Conservation (phyloP, 1,140 invertebrate genomes). For the Eupeodes corollae region DNA sequence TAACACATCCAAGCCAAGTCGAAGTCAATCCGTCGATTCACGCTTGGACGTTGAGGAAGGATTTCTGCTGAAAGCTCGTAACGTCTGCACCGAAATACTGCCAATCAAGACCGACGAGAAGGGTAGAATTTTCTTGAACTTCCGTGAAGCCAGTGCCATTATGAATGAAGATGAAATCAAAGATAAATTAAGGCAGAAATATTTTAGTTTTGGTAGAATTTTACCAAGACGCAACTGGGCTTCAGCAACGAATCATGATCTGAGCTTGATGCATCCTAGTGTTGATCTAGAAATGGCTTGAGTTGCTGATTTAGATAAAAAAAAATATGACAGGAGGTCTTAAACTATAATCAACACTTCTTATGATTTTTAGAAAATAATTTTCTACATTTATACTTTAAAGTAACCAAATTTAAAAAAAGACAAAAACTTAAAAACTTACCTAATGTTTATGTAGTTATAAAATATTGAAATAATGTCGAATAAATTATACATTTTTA, state of each 20-base stretch:
- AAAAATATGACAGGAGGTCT: too few species aligned
- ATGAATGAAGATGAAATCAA: slow-evolving; percentile 37
- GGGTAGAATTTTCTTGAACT: slow-evolving; percentile 32
- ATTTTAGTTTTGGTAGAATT: slow-evolving; percentile 32
- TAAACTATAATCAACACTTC: too few species aligned
- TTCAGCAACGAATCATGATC: slow-evolving; percentile 27
- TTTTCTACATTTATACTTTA: too few species aligned
- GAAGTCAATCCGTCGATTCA: slow-evolving; percentile 31
- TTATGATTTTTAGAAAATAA: too few species aligned
- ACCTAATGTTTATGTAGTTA: too few species aligned
- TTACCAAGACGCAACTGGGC: slow-evolving; percentile 31
- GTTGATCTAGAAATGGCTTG: too few species aligned
- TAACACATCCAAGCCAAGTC: slow-evolving; percentile 21
- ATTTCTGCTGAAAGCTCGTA: slow-evolving; percentile 30
- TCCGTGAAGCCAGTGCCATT: slow-evolving; percentile 31
- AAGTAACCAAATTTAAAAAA: too few species aligned
- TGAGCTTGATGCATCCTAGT: slow-evolving; percentile 2
- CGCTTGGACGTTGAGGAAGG: slow-evolving; percentile 24
- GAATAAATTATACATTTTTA: too few species aligned
- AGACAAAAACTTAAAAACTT: too few species aligned
- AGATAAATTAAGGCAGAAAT: slow-evolving; percentile 31
- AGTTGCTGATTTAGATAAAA: too few species aligned
- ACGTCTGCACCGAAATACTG: slow-evolving; percentile 34
- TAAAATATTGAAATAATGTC: too few species aligned
- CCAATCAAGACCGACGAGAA: slow-evolving; percentile 36